Conservation (phyloP, 2,797 vertebrate species). For the Clarias platycephalus region DNA sequence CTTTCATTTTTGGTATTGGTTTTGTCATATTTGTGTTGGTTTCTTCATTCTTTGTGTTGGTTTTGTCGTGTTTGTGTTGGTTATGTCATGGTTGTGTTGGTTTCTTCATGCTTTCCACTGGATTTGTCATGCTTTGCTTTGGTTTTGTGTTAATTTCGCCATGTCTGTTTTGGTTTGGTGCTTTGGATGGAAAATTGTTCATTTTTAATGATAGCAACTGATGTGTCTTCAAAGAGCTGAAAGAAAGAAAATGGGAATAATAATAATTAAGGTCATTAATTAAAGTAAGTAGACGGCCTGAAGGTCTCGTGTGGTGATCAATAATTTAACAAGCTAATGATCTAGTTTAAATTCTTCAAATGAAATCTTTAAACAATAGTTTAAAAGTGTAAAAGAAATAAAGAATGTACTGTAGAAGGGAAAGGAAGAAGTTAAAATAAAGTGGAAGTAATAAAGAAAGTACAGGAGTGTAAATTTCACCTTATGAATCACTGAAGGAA, state of each 20-base stretch:
- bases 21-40: not conserved
- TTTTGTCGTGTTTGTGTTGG: not conserved
- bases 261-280: not conserved
- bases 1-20: not conserved
- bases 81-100: not conserved
- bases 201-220: not conserved
- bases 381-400: not conserved
- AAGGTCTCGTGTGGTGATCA: not conserved
- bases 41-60: not conserved
- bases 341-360: conserved; percentile 16
- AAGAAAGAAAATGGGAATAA: not conserved
- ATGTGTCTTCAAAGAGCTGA: not conserved
- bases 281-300: not conserved
- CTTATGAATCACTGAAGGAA: not conserved
- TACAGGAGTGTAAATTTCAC: not conserved
- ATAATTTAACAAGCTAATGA: conserved; percentile 21
- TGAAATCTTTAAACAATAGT: too few species aligned
- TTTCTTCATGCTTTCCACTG: not conserved
- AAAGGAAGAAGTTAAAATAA: not conserved
- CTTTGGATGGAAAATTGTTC: not conserved
- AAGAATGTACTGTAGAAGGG: not conserved
- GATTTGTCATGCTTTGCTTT: not conserved
- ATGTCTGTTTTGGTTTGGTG: not conserved
- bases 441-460: not conserved
- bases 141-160: not conserved